Conservation (phyloP, 2,888 invertebrate species). For the Netelia melanura region DNA sequence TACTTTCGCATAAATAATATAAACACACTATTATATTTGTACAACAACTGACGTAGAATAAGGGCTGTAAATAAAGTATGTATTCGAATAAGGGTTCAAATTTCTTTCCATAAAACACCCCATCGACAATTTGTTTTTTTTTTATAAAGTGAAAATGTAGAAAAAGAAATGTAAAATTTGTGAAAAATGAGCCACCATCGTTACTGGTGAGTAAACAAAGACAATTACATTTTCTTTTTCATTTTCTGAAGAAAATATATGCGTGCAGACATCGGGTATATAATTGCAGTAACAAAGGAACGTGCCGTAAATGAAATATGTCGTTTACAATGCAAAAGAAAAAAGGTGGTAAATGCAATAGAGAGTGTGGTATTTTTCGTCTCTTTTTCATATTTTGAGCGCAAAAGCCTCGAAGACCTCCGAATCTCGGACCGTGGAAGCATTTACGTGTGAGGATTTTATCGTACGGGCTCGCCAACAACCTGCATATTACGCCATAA, state of each 20-base stretch:
- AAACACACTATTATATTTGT: slow-evolving; percentile 76
- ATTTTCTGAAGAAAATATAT: no score
- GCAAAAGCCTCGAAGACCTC: neutral
- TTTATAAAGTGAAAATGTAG: neutral
- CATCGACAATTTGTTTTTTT: neutral
- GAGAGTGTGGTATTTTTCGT: neutral
- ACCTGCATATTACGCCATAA: slow-evolving; percentile 57
- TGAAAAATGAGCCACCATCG: no score
- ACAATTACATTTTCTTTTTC: no score
- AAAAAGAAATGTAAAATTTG: no score
- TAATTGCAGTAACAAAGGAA: no score
- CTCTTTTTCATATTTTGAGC: neutral
- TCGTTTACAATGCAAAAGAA: no score
- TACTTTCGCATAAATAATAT: slow-evolving; percentile 58
- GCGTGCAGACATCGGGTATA: no score
- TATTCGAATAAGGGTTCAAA: slow-evolving; percentile 71
- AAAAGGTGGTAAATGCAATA: no score
- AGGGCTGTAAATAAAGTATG: slow-evolving; percentile 75
- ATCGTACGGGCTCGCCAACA: neutral
- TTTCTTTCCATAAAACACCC: slow-evolving; percentile 2
- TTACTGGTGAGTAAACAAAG: no score
- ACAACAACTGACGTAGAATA: slow-evolving; percentile 71
- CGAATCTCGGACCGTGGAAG: neutral
- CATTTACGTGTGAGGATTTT: neutral
- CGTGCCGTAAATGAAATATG: no score